Evolutionary conservation across 2,888 invertebrate genomes (phyloP), one percentile per base, ranked within the genome.

Genomic region (Lasius platythorax): DNA sequence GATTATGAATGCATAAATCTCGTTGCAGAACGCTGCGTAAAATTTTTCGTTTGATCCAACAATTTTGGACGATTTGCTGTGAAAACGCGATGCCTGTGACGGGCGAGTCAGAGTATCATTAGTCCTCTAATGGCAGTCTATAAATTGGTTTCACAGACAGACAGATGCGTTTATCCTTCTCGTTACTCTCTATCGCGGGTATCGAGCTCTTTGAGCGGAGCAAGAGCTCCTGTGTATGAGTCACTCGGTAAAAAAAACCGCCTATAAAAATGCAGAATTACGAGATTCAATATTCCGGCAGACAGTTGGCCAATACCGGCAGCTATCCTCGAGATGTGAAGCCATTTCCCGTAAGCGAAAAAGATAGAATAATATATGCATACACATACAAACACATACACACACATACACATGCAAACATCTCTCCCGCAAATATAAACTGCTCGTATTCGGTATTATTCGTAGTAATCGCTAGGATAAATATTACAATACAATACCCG

Each of bases 101-200:
- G 43, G 43, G 46, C 58, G 9, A 18, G 28, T 46, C 8, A 18
- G 61, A 18, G 72, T 12, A 50, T 81, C 23, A 70, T 79, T 61
- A 79, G 58, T 33, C 12, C 58, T 46, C 23, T 70, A 79, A 79
- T 79, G 43, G 33, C 72, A 46, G 33, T 18, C 46, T 61, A 33
- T 67, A 61, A 76, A 82, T 83, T 67, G 78, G 67, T 83, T 83
- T 53, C 5, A 23, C 58, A 37, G 82, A 76, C 33, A 28, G 64
- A 67, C 58, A 50, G 46, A 50, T 37, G 46, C 50, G n/a, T 78
- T 78, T 67, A 61, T 67, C 56, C 23, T 56, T 61, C 12, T 37
- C 53, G 66, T 53, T 37, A 23, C 43, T 23, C 53, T 18, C n/a
- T 18, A 37, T 37, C 3, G 12, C 28, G 67, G 28, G 58, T 67